These are phyloP conservation scores for Montifringilla adamsi DNA, from an alignment of 2,113 vertebrate genomes.

Conservation along the genomic window DNA sequence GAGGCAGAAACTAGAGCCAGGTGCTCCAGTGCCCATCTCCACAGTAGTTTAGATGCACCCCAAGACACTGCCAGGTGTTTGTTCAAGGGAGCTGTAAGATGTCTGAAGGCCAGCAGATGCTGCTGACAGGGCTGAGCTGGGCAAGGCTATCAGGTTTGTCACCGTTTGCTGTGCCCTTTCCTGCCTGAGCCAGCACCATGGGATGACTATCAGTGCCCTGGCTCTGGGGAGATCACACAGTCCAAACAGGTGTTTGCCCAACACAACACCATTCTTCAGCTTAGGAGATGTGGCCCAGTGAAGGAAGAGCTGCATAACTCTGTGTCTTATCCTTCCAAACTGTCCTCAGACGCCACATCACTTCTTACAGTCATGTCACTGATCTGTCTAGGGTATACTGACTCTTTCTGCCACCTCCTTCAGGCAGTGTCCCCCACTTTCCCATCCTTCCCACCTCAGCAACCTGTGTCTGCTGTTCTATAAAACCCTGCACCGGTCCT, in stretches of 20 bases:
- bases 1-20: background rate
- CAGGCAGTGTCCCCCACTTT: background rate
- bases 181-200: background rate
- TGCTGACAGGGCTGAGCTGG: background rate
- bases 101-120: background rate
- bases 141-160: background rate
- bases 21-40: background rate
- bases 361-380: background rate
- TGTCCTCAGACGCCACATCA: background rate
- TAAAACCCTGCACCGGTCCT: background rate
- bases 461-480: background rate
- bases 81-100: background rate
- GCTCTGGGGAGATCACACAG: background rate
- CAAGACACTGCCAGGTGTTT: background rate
- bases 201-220: background rate
- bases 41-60: background rate
- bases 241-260: background rate
- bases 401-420: background rate
- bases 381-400: background rate
- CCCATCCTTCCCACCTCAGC: background rate
- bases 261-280: background rate
- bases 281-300: background rate
- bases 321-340: background rate
- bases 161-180: background rate
- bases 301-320: background rate